A percentile compares a stretch with the other conserved stretches of the same genome.
Conservation (phyloP, 2,797 vertebrate genomes). For the Psittacula derbiana region DNA sequence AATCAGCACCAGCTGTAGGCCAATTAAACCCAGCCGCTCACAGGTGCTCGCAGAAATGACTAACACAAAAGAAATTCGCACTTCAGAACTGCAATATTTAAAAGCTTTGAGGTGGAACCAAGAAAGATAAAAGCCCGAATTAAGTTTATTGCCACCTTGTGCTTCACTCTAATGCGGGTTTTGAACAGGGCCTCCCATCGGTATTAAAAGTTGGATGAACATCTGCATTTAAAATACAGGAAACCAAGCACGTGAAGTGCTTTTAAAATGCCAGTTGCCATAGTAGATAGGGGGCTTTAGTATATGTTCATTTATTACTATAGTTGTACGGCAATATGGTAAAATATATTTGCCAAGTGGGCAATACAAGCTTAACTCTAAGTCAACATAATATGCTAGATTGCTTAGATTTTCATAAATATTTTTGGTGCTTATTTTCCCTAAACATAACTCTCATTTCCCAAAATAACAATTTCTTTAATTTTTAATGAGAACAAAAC, state of each 20-base stretch:
- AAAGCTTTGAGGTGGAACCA: conserved; percentile 74
- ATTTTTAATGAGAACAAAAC: conserved; percentile 74
- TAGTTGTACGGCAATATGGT: conserved; percentile 36
- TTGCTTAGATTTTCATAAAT: conserved; percentile 70
- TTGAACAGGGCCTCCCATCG: conserved; percentile 62
- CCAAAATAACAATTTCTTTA: conserved; percentile 70
- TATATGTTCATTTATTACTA: conserved; percentile 58
- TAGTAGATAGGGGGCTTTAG: conserved; percentile 30
- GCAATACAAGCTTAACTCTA: conserved; percentile 52
- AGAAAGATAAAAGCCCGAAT: conserved; percentile 73
- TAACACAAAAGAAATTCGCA: conserved; percentile 67
- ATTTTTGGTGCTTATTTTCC: conserved; percentile 65
- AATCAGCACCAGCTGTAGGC: conserved; percentile 56
- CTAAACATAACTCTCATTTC: conserved; percentile 68
- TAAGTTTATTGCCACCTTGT: conserved; percentile 71
- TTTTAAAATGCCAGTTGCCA: conserved; percentile 52
- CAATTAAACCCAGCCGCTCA: conserved; percentile 63
- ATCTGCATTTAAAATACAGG: conserved; percentile 71
- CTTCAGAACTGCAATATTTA: conserved; percentile 72
- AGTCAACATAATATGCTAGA: conserved; percentile 65
- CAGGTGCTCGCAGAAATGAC: conserved; percentile 63
- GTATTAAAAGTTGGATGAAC: conserved; percentile 72
- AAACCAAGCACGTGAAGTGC: conserved; percentile 44
- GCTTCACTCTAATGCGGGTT: conserved; percentile 65
- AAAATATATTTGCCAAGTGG: conserved; percentile 72